These are phyloP conservation scores for Odontomyia ornata DNA, from an alignment of 2,888 invertebrate species.

Conservation along the genomic window DNA sequence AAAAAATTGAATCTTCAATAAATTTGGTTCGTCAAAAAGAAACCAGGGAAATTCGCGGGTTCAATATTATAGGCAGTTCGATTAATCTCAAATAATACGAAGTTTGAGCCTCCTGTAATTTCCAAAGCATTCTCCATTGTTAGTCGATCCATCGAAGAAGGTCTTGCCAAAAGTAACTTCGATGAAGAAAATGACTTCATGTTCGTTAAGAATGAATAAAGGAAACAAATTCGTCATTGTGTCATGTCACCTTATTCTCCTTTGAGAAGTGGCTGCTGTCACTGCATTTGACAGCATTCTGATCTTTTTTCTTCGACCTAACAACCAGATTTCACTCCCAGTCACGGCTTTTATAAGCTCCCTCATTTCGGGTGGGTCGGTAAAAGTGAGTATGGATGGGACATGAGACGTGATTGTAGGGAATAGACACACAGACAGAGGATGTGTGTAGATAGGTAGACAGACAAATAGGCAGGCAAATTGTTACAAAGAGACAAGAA, in stretches of 20 bases:
- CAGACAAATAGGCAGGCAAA: not conserved
- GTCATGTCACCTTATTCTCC: slow-evolving; percentile 37
- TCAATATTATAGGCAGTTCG: slow-evolving; percentile 17
- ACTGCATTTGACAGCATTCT: slow-evolving; percentile 42
- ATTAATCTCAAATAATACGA: too few species aligned
- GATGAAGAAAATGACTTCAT: not conserved
- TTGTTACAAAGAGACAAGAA: not conserved
- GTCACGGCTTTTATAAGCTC: slow-evolving; percentile 13
- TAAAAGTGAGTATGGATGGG: not conserved
- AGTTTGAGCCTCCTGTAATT: too few species aligned
- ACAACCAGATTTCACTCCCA: slow-evolving; percentile 16
- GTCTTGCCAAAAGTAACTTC: slow-evolving; percentile 17
- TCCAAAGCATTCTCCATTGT: too few species aligned
- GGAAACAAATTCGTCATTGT: slow-evolving; percentile 42
- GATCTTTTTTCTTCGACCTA: slow-evolving; percentile 39
- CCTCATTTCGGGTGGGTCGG: not conserved
- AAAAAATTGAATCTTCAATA: too few species aligned
- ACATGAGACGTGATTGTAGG: too few species aligned
- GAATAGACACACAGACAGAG: too few species aligned
- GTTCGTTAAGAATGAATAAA: not conserved
- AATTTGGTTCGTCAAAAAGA: too few species aligned
- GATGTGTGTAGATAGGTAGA: slow-evolving; percentile 5
- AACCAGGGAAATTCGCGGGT: not conserved
- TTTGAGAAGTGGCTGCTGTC: slow-evolving; percentile 30
- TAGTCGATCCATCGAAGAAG: too few species aligned